Evolutionary conservation across 2,888 invertebrate genomes (phyloP), one percentile per base, ranked within the genome.

Genomic region (Rhamphomyia laevipes): DNA sequence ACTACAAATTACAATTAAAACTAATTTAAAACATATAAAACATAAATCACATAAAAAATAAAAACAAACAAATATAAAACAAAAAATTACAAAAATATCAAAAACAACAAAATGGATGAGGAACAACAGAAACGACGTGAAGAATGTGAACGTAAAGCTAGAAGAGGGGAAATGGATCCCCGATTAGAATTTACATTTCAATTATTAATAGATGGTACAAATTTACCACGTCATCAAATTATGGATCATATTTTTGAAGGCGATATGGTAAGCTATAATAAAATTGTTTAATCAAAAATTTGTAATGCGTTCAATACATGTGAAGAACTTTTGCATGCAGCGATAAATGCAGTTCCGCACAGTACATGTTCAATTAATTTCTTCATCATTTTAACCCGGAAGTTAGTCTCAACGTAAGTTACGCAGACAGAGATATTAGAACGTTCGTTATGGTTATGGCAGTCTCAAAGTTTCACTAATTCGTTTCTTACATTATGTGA

Each of bases 161-260:
- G 91, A 49, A 76, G 91, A 50, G 91, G 90, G 73, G 91, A 91
- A 69, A 91, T 91, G 86, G 91, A 91, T 72, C 89, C 90, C 62
- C 77, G 91, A 53, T 71, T 91, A 76, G 91, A 91, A 73, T 91
- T 89, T 72, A 84, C 88, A 51, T 90, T 91, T 72, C 90, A 91
- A 65, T 77, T 90, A 45, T 75, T 91, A 56, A 86, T 89, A 65
- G 89, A 90, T 61, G 86, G 84, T 46, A 89, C 89, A 0, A 84
- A 84, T 15, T 71, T 91, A 46, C 81, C 85, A 0, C 72, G 90
- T 30, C 84, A 87, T 67, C 86, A 89, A 61, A 84, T 91, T 54
- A 90, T 91, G 87, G 89, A 90, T 67, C 84, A 88, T 63, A 87
- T 90, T 42, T 89, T 90, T 70, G 89, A 89, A 67, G 88, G 87